Evolutionary conservation across 2,113 vertebrate genomes (phyloP).

Genomic region (Channa argus): DNA sequence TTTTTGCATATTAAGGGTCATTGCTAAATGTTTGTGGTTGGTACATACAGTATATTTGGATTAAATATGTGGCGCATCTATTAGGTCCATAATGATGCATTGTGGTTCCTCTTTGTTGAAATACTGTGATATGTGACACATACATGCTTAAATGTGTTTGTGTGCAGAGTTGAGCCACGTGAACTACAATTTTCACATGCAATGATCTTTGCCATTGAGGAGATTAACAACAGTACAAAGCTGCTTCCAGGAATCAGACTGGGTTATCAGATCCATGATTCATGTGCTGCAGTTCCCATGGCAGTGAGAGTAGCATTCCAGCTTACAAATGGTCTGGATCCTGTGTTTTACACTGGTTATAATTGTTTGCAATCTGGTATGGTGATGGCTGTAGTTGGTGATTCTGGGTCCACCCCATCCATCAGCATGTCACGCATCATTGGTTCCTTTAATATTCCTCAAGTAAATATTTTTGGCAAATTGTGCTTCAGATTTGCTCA

Average conservation of each 20-base stretch:
- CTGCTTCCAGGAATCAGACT: constrained; percentile 74
- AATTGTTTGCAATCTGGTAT: constrained; percentile 55
- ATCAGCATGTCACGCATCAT: constrained; percentile 77
- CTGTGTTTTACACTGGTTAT: background rate
- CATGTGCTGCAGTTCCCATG: constrained; percentile 65
- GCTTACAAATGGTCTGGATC: constrained; percentile 60
- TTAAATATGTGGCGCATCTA: no score
- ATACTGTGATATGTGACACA: no score
- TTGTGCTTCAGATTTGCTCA: no score
- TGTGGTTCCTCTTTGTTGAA: no score
- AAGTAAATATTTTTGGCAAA: no score
- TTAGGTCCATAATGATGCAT: no score
- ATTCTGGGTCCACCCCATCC: constrained; percentile 76
- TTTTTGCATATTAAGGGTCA: no score
- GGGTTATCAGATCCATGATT: constrained; percentile 79
- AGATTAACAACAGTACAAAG: constrained; percentile 80
- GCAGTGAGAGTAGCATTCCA: constrained; percentile 68
- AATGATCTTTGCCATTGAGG: constrained; percentile 79
- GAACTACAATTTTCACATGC: constrained; percentile 74
- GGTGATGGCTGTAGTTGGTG: constrained; percentile 69
- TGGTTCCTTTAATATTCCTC: constrained; percentile 75
- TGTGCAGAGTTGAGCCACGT: constrained; percentile 21
- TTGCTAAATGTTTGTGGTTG: no score
- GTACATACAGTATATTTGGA: no score
- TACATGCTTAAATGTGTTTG: no score